A percentile compares a stretch with the other conserved stretches of the same genome.
Evolutionary conservation across 2,888 invertebrate genomes (phyloP).

Genomic region (Drosophila niveifrons): DNA sequence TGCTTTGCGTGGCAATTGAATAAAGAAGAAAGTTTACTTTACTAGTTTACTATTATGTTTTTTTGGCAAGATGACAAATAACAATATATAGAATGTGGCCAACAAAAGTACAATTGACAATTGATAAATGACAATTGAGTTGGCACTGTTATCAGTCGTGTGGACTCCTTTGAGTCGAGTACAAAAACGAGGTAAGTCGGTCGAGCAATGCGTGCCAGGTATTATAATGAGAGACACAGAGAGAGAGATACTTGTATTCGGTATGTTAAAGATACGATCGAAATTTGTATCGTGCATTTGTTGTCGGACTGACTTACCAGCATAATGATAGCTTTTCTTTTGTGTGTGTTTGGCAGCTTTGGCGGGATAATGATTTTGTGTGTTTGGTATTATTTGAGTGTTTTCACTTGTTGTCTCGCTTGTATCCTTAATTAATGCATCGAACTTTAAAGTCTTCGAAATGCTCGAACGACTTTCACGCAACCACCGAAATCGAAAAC

Average conservation of each 20-base stretch:
- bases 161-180: slow-evolving; percentile 37
- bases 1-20: slow-evolving; percentile 1
- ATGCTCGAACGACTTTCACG: slow-evolving; percentile 74
- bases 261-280: not conserved
- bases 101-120: slow-evolving; percentile 9
- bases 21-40: slow-evolving; percentile 63
- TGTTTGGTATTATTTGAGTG: slow-evolving; percentile 8
- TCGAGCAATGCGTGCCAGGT: slow-evolving; percentile 54
- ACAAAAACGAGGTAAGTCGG: slow-evolving; percentile 61
- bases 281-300: not conserved
- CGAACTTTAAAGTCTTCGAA: slow-evolving; percentile 51
- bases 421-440: slow-evolving; percentile 69
- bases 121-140: slow-evolving; percentile 30
- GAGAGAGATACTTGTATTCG: not conserved
- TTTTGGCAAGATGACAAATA: slow-evolving; percentile 43
- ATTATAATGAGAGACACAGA: slow-evolving; percentile 35
- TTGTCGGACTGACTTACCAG: slow-evolving; percentile 45
- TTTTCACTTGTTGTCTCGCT: slow-evolving; percentile 22
- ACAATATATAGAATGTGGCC: slow-evolving; percentile 29
- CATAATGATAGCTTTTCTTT: slow-evolving; percentile 36
- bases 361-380: slow-evolving; percentile 12
- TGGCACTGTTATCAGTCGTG: slow-evolving; percentile 48
- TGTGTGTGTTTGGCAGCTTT: slow-evolving; percentile 22
- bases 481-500: slow-evolving; percentile 42
- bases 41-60: too few relatives aligned